Evolutionary conservation across 2,888 invertebrate genomes (phyloP), one percentile per base, ranked within the genome.

Genomic region (Panzeria rudis): DNA sequence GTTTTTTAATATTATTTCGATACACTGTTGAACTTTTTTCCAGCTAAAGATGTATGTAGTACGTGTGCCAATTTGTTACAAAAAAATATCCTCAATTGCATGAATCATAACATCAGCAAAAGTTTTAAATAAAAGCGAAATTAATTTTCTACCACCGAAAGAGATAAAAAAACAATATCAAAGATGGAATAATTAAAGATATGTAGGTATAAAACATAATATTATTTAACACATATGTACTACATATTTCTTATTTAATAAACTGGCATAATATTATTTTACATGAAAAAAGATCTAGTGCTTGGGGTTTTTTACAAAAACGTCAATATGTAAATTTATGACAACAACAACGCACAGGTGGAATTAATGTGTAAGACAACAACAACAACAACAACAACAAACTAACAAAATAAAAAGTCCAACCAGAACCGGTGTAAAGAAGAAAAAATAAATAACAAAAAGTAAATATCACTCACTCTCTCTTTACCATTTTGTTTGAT

Each of bases 391-490:
- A 38, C 38, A 64, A 75, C 5, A 29, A 54, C 44, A 50, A 69
- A 17, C 29, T 32, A 52, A 44, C 17, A 17, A 47, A n/a, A 17
- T 17, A 71, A 73, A 61, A 81, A 47, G 47, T 32, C 17, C 54
- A 56, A 62, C n/a, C 32, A 76, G 71, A 82, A 83, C 82, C 76
- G 82, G 82, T 83, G 76, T 64, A 59, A 54, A 61, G 29, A n/a
- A 52, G 32, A 56, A 64, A 38, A 17, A 69, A 41, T 15, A 7
- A 23, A 20, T 47, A 29, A 44, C 23, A 11, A 25, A 59, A 38
- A 50, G 20, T 11, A 29, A 69, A 59, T 50, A 72, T 41, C 50
- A 29, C 29, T 29, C 64, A 83, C 82, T 83, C 80, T 73, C 78
- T 83, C 83, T 79, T 79, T 73, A 69, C 62, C 44, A 64, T 64